Conservation (phyloP, 2,113 vertebrate species). For the Hyperoodon ampullatus region DNA sequence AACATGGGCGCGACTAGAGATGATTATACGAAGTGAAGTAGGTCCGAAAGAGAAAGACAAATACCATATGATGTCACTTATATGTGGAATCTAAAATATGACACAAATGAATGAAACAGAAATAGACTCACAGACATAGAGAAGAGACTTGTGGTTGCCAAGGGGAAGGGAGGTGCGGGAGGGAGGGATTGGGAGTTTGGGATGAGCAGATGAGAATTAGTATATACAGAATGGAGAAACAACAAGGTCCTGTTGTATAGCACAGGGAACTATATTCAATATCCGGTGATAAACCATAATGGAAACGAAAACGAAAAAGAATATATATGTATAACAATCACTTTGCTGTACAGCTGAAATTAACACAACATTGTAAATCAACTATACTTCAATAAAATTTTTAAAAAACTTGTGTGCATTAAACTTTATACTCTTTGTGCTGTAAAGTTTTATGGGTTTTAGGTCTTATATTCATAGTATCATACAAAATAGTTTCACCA, state of each 20-base stretch:
- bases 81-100: not conserved
- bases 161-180: not conserved
- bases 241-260: not conserved
- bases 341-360: not conserved
- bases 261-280: not conserved
- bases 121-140: not conserved
- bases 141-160: not conserved
- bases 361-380: not conserved
- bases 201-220: not conserved
- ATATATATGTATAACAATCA: not conserved
- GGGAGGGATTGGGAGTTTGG: not conserved
- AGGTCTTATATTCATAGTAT: not conserved
- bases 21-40: not conserved
- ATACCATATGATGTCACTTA: not conserved
- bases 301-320: not conserved
- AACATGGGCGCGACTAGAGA: not conserved
- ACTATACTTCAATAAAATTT: not conserved
- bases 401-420: not conserved
- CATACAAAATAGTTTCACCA: not conserved
- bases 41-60: not conserved
- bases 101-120: not conserved
- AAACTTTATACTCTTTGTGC: not conserved
- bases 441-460: not conserved
- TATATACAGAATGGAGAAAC: not conserved
- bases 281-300: not conserved